Percentiles rank a stretch among this genome's conserved stretches.
Conservation (phyloP, 1,140 invertebrate species). For the Penaeus chinensis region DNA sequence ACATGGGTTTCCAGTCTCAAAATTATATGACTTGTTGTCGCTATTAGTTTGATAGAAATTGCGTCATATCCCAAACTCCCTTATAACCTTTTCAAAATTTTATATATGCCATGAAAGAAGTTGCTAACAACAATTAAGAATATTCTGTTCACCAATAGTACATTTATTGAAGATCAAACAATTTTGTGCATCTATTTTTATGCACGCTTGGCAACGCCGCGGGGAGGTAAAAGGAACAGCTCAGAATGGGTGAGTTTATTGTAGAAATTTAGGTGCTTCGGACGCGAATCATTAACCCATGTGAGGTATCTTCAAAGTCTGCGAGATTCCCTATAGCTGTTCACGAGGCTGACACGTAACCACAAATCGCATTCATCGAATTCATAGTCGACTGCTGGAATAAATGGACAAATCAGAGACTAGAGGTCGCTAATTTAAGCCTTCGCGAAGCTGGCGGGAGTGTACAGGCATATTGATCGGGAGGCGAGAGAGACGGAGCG, state of each 20-base stretch:
- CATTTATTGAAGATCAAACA: constrained; percentile 59
- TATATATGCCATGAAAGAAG: constrained; percentile 14
- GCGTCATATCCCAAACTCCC: constrained; percentile 7
- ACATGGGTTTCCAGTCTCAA: constrained; percentile 61
- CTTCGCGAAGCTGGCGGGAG: constrained; percentile 36
- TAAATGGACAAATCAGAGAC: constrained; percentile 2
- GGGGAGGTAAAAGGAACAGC: constrained; percentile 62
- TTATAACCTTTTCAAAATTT: constrained; percentile 40
- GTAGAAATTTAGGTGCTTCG: constrained; percentile 62
- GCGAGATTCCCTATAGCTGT: not conserved
- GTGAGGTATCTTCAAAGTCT: constrained; percentile 11
- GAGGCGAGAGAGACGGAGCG: constrained; percentile 53
- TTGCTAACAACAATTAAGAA: not conserved
- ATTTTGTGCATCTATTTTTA: constrained; percentile 62
- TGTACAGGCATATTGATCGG: constrained; percentile 60
- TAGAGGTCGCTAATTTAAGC: constrained; percentile 50
- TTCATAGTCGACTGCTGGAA: not conserved
- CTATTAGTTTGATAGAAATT: constrained; percentile 53
- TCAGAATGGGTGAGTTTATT: constrained; percentile 62
- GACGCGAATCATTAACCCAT: constrained; percentile 49
- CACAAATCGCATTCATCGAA: not conserved
- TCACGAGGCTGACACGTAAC: not conserved
- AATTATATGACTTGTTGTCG: constrained; percentile 61
- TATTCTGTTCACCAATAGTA: constrained; percentile 37
- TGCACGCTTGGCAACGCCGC: constrained; percentile 60